Evolutionary conservation across 2,888 invertebrate genomes (phyloP), one percentile per base, ranked within the genome.

Genomic region (Caenorhabditis macrosperma): DNA sequence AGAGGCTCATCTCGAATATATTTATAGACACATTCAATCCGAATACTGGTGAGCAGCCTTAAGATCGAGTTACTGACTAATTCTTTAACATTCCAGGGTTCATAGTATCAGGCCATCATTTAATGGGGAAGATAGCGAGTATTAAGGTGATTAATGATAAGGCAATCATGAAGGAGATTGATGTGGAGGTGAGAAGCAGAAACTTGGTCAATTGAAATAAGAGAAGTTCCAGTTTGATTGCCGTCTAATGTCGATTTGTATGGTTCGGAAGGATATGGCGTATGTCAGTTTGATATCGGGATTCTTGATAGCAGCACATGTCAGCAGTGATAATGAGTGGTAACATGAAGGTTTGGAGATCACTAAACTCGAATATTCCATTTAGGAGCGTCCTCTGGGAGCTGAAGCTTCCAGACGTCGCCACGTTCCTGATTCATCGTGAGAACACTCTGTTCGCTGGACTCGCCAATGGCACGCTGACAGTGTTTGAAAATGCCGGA

Each of bases 401-500:
- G 75, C 86, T 92, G 44, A 90, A 91, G 55, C 88, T 93, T 9
- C 91, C 92, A 79, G 92, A 92, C 83, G 91, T 92, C 2, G 91
- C 92, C 0, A 85, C 92, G 66, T 91, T 91, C 52, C 84, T 93
- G 38, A 89, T 91, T 59, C 90, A 90, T 74, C 88, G 88, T 69
- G 89, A 91, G 20, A 88, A 89, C 28, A 88, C 91, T 48, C 89
- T 92, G 9, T 92, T 92, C 82, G 91, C 91, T 26, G 92, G 91
- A 1, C 87, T 93, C 24, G 92, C 92, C 17, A 92, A 93, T 86
- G 93, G 93, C 10, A 92, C 92, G 0, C 84, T 93, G 10, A 92
- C 92, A 12, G 91, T 93, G 3, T 86, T 92, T 24, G 92, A 93
- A 83, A 88, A 91, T 83, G 85, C 87, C 28, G 83, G 86, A 41